Conservation (phyloP, 2,113 vertebrate species). For the Phylloscopus trochilus region DNA sequence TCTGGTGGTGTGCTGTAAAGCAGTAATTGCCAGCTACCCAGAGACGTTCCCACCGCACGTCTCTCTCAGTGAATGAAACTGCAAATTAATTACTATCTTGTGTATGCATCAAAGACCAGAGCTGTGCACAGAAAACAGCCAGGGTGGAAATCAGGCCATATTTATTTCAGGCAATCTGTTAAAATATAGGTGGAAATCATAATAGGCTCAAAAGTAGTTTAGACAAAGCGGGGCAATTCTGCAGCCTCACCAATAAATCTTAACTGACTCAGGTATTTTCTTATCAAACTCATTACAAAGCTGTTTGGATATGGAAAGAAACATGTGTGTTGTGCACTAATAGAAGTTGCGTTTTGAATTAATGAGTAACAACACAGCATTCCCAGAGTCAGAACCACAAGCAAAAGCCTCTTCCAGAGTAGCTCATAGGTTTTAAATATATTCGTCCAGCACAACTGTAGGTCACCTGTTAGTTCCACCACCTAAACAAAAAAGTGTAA, state of each 20-base stretch:
- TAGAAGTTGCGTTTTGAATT: neutral
- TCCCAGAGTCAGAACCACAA: neutral
- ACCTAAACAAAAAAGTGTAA: neutral
- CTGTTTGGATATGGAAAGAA: neutral
- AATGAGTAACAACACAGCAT: neutral
- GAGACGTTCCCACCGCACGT: neutral
- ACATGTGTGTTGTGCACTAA: neutral
- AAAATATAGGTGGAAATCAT: neutral
- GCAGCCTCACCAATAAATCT: neutral
- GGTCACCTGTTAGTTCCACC: neutral
- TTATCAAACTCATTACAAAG: neutral
- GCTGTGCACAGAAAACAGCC: conserved; percentile 21
- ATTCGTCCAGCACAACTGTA: neutral
- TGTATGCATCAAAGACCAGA: conserved; percentile 40
- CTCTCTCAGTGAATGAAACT: conserved; percentile 27
- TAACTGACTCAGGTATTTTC: neutral
- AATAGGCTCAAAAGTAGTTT: neutral
- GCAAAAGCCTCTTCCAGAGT: neutral
- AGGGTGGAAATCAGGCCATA: conserved; percentile 20
- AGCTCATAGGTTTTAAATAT: neutral
- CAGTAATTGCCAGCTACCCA: conserved; percentile 44
- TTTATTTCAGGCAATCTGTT: conserved; percentile 32
- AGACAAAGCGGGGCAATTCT: neutral
- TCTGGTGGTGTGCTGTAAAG: conserved; percentile 23
- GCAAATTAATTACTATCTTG: conserved; percentile 59